Conservation (phyloP, 2,797 vertebrate genomes). For the Coreius guichenoti region DNA sequence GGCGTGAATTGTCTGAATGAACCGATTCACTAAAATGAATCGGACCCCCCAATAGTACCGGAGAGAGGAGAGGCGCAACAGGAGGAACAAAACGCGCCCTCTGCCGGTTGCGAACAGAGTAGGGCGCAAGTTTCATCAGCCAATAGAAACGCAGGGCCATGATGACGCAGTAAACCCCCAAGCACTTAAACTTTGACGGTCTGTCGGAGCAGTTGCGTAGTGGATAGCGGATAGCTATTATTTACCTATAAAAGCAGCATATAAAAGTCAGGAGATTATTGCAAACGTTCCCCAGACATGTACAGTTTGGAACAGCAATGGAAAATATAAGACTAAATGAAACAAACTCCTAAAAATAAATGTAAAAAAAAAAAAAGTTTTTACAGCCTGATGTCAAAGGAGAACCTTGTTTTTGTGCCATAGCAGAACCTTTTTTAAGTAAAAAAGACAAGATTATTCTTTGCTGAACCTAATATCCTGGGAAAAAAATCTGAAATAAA, state of each 20-base stretch:
- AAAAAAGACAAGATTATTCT: not conserved
- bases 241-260: not conserved
- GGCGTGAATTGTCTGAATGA: not conserved
- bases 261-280: slow-evolving; percentile 6
- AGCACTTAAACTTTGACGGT: slow-evolving; percentile 2
- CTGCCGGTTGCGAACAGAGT: slow-evolving; percentile 65
- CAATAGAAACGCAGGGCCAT: slow-evolving; percentile 37
- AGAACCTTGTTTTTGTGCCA: not conserved
- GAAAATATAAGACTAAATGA: not conserved
- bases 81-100: slow-evolving; percentile 64
- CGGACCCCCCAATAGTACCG: not conserved
- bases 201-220: not conserved
- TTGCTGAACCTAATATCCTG: not conserved
- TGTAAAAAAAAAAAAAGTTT: too few species aligned
- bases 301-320: not conserved
- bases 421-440: not conserved
- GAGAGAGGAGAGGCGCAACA: slow-evolving; percentile 57
- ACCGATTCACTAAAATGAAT: not conserved
- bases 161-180: slow-evolving; percentile 33
- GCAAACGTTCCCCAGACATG: not conserved
- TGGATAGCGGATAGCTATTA: not conserved
- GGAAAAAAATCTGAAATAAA: not conserved
- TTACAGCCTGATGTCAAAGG: not conserved
- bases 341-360: not conserved
- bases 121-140: not conserved